These are phyloP conservation scores for Drosophila yakuba DNA, from an alignment of 1,140 invertebrate genomes.

Conservation along the genomic window DNA sequence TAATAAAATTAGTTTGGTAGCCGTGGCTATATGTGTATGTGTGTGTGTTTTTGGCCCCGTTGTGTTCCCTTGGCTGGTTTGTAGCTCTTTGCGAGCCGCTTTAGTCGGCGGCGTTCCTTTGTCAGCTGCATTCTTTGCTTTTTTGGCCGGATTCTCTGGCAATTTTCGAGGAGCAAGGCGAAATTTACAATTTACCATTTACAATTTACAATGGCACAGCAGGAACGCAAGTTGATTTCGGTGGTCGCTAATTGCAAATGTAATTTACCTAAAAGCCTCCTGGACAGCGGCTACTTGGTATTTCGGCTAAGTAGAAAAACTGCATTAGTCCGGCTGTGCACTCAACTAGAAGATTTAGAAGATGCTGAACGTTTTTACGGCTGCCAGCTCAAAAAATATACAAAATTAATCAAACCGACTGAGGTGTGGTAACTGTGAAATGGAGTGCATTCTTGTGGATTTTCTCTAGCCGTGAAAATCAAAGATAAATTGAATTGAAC, in stretches of 20 bases:
- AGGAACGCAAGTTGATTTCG: conserved; percentile 69
- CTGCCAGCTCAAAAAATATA: conserved; percentile 46
- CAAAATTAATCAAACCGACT: conserved; percentile 69
- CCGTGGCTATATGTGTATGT: conserved; percentile 9
- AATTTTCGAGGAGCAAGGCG: conserved; percentile 69
- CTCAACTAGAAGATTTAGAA: conserved; percentile 16
- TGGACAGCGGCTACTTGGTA: conserved; percentile 3
- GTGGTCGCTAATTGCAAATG: conserved; percentile 71
- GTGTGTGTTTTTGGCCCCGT: conserved; percentile 26
- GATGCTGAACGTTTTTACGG: conserved; percentile 28
- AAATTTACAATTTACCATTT: conserved; percentile 68
- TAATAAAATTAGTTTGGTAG: conserved; percentile 73
- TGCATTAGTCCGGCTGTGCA: conserved; percentile 45
- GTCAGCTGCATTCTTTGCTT: conserved; percentile 28
- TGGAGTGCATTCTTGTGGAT: conserved; percentile 12
- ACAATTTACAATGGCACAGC: conserved; percentile 55
- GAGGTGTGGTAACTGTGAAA: conserved; percentile 3
- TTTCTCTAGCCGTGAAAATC: conserved; percentile 48
- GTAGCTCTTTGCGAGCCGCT: conserved; percentile 9
- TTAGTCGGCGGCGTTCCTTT: conserved; percentile 34
- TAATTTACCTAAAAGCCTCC: conserved; percentile 60
- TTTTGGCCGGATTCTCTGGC: conserved; percentile 16
- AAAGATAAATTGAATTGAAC: conserved; percentile 80
- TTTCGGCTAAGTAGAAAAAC: conserved; percentile 1
- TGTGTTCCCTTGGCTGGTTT: conserved; percentile 12